Base-by-base conservation (phyloP, 2,888 invertebrate genomes). In the Diploptera punctata region DNA sequence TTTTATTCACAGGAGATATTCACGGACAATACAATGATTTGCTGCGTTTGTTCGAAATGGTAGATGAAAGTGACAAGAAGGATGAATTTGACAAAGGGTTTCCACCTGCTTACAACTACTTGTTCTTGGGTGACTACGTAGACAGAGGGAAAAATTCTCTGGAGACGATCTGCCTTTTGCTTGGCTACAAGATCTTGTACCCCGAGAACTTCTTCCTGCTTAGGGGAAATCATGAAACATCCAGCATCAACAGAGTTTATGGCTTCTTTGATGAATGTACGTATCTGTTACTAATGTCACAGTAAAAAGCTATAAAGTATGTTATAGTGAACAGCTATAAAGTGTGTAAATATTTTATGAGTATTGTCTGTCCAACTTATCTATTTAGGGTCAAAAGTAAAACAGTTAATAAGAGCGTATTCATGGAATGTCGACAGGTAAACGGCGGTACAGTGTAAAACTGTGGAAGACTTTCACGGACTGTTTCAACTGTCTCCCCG, bases 181-280 rank as follows among this genome's bases (percentile, higher is more conserved):
- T 90, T 70, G 89, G 89, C 13, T 90, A 90, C 82, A 90, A 90
- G 82, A 87, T 90, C 77, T 90, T 90, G 81, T 90, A 90, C 78
- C 90, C 90, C 5, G 89, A 90, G 80, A 90, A 90, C 79, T 90
- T 90, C 81, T 90, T 90, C 80, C 81, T 91, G 38, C 82, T 90
- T 31, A 81, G 90, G 76, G 90, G 90, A 69, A 91, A 91, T 79
- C 90, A 90, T 80, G 90, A 90, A 79, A 89, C 89, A 79, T 88
- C 89, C 60, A 86, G 86, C 77, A 89, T 91, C 80, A 90, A 90
- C 82, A 83, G 88, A 77, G 86, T 88, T 71, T 89, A 89, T 80
- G 89, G 89, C 68, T 89, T 89, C 79, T 89, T 87, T 80, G 89
- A 89, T 79, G 89, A 89, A 83, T 89, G 89, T 86, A 83, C 85